Evolutionary conservation across 2,888 invertebrate species (phyloP), one percentile per base, ranked within the genome.

Genomic region (Pharmacophagus antenor): DNA sequence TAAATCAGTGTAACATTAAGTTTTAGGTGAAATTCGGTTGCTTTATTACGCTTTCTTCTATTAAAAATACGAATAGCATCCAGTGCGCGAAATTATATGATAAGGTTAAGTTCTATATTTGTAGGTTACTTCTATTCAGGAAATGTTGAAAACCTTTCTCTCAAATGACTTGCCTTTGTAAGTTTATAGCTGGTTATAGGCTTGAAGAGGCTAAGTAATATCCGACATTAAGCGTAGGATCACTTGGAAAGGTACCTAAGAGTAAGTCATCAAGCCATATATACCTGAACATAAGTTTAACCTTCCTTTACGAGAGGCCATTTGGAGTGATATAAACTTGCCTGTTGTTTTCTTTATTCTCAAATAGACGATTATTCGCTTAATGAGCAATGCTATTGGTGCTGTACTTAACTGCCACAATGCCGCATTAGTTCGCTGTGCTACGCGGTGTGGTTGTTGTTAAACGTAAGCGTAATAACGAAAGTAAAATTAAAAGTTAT

Each of bases 181-280:
- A 10, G 42, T 17, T 23, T 31, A 51, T 31, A 31, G 51, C 3
- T 10, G 12, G 51, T 60, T 56, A 23, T 23, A 51, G 31, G 10
- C 17, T 46, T 44, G 20, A n/a, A 12, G n/a, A 15, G 41, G 54
- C 42, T 60, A 56, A 60, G 60, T 60, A 51, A 37, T 20, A 21
- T 37, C 50, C 51, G 37, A 21, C 44, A 52, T 60, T 50, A 60
- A 54, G 37, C 44, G n/a, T 47, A 23, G 41, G 27, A 56, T 56
- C 46, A 41, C 60, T 60, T 51, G 51, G 46, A 25, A 52, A 44
- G 51, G 57, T 21, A 51, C 27, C 10, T 50, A 44, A 56, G 41
- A 23, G 44, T 10, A 10, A 22, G 7, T 52, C 52, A 37, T 52
- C 52, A 52, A 52, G 31, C 18, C 4, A 51, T 23, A 58, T 17